A percentile compares a stretch with the other conserved stretches of the same genome.
Conservation (phyloP, 2,888 invertebrate genomes). For the Cataglyphis altisquamis region DNA sequence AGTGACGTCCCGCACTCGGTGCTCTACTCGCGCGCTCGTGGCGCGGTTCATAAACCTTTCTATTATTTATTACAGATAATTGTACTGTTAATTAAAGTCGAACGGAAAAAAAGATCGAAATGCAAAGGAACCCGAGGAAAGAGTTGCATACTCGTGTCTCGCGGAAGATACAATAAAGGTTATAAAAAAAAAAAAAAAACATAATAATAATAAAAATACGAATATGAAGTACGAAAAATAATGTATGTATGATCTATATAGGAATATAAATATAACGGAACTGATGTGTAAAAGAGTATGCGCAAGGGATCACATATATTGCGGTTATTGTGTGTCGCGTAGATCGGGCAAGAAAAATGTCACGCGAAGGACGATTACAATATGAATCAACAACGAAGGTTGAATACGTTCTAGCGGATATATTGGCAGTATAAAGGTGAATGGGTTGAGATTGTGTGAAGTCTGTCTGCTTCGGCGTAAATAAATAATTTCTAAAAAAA, state of each 20-base stretch:
- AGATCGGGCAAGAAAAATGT: conserved; percentile 60
- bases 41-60: conserved; percentile 64
- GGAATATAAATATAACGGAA: conserved; percentile 34
- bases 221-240: conserved; percentile 40
- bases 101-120: conserved; percentile 72
- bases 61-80: conserved; percentile 77
- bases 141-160: conserved; percentile 52
- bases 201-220: conserved; percentile 49
- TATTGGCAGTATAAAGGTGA: conserved; percentile 83
- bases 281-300: conserved; percentile 47
- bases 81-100: conserved; percentile 79
- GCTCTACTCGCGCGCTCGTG: conserved; percentile 55
- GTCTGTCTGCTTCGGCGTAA: conserved; percentile 81
- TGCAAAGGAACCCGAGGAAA: conserved; percentile 75
- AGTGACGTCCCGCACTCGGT: conserved; percentile 58
- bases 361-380: conserved; percentile 56
- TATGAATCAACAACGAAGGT: conserved; percentile 70
- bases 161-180: conserved; percentile 61
- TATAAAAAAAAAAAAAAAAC: conserved; percentile 52
- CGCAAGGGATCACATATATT: conserved; percentile 64
- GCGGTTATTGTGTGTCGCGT: conserved; percentile 63
- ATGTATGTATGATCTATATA: conserved; percentile 31
- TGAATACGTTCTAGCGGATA: conserved; percentile 77
- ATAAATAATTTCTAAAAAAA: conserved; percentile 85
- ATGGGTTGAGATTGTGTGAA: conserved; percentile 78